phyloP scores from a whole-genome alignment of 2,113 vertebrate genomes.

The Pseudolaguvia tuberculata region DNA sequence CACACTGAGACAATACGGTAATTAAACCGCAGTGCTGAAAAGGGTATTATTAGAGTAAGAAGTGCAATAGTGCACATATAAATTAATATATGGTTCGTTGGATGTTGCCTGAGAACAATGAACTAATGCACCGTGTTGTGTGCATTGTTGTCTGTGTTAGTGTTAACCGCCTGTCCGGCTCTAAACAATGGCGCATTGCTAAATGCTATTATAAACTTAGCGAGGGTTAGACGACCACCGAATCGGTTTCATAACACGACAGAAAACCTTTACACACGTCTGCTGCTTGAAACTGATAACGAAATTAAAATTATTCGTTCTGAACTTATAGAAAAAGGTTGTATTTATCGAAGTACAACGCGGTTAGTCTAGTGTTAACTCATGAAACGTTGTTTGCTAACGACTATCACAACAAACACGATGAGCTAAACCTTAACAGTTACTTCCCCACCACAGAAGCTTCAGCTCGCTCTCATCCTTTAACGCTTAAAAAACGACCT shows the following conservation, averaged over 20 bases:
- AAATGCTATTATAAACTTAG: neutral
- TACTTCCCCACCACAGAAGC: constrained; percentile 31
- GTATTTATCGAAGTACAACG: neutral
- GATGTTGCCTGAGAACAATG: neutral
- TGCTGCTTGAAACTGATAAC: neutral
- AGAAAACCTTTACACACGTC: neutral
- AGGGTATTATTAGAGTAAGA: neutral
- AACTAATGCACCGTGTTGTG: neutral
- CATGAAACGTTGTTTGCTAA: neutral
- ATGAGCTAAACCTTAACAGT: neutral
- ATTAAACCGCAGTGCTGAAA: neutral
- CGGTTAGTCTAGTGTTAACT: neutral
- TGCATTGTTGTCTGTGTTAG: neutral
- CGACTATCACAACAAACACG: constrained; percentile 36
- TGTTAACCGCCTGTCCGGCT: neutral
- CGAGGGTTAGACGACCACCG: neutral
- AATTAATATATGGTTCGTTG: neutral
- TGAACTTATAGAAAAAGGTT: neutral
- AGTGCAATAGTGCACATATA: neutral
- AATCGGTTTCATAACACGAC: neutral
- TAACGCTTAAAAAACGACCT: neutral
- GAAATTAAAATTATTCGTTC: neutral
- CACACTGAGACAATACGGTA: neutral
- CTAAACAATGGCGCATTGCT: constrained; percentile 13
- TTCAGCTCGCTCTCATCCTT: constrained; percentile 37